A percentile compares a stretch with the other conserved stretches of the same genome.
Conservation (phyloP, 2,797 vertebrate species). For the Acipenser ruthenus region DNA sequence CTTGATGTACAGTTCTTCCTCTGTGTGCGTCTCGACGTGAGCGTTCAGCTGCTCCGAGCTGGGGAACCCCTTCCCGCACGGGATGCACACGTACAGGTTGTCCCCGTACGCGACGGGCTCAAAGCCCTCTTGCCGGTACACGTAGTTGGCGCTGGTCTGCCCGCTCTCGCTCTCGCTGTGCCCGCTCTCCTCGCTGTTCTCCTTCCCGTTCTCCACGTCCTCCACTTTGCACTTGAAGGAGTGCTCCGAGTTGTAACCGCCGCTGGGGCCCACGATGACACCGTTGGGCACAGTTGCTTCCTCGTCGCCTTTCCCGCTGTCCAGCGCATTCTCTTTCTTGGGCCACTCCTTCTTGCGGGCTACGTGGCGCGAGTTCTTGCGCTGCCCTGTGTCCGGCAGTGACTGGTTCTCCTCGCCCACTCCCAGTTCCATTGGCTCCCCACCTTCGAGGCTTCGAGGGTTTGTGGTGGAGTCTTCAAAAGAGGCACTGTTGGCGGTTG, state of each 20-base stretch:
- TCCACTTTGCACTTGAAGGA: slow-evolving; percentile 77
- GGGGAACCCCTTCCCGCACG: slow-evolving; percentile 95
- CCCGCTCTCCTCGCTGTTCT: slow-evolving; percentile 80
- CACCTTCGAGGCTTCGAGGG: slow-evolving; percentile 57
- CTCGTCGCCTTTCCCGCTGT: slow-evolving; percentile 56
- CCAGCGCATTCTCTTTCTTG: slow-evolving; percentile 64
- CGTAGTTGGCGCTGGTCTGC: slow-evolving; percentile 70
- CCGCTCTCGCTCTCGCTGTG: slow-evolving; percentile 78
- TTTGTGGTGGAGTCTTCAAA: slow-evolving; percentile 66
- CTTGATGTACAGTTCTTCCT: slow-evolving; percentile 91
- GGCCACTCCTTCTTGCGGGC: slow-evolving; percentile 84
- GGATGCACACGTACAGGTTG: slow-evolving; percentile 97
- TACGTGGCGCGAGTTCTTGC: slow-evolving; percentile 74
- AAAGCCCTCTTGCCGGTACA: slow-evolving; percentile 88
- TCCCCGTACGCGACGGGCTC: slow-evolving; percentile 85
- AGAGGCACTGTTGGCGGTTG: slow-evolving; percentile 90
- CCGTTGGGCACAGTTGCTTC: slow-evolving; percentile 73
- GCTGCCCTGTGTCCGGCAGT: slow-evolving; percentile 54
- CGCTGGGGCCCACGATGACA: slow-evolving; percentile 65
- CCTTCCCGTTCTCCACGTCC: slow-evolving; percentile 78
- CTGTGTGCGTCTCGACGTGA: slow-evolving; percentile 89
- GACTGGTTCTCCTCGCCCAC: slow-evolving; percentile 57
- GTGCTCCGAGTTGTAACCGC: slow-evolving; percentile 61
- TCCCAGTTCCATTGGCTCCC: slow-evolving; percentile 74
- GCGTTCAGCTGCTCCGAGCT: slow-evolving; percentile 94